phyloP scores from a whole-genome alignment of 2,113 vertebrate species.

The Chloropsis cyanopogon region DNA sequence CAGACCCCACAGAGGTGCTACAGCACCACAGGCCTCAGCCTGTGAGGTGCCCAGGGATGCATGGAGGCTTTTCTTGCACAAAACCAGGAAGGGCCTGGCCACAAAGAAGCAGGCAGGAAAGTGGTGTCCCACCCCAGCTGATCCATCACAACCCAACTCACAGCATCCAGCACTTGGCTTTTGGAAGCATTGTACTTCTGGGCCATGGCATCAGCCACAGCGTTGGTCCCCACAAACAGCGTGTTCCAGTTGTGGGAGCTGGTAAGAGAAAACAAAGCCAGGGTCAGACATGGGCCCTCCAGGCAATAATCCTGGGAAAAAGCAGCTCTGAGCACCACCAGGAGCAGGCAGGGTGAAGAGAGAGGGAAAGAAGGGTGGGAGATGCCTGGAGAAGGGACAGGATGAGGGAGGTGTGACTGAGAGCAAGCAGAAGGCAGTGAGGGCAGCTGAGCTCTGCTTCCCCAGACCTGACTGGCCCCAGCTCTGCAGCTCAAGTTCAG shows the following conservation, averaged over 20 bases:
- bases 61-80: not conserved
- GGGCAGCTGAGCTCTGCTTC: not conserved
- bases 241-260: constrained; percentile 98
- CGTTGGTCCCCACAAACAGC: constrained; percentile 89
- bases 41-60: rapidly evolving
- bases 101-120: not conserved
- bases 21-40: not conserved
- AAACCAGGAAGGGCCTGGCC: not conserved
- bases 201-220: constrained; percentile 91
- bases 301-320: not conserved
- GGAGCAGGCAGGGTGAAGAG: not conserved
- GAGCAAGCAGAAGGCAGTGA: not conserved
- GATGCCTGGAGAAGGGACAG: not conserved
- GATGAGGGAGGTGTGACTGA: not conserved
- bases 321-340: not conserved
- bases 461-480: not conserved
- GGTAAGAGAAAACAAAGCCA: not conserved
- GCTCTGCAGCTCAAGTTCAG: not conserved
- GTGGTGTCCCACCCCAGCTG: not conserved
- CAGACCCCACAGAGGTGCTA: not conserved
- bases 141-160: constrained; percentile 68
- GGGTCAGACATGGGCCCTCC: not conserved
- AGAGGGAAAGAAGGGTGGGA: not conserved
- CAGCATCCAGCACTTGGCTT: constrained; percentile 93
- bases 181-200: constrained; percentile 92